phyloP scores from a whole-genome alignment of 2,113 vertebrate species.

The Anguilla japonica region DNA sequence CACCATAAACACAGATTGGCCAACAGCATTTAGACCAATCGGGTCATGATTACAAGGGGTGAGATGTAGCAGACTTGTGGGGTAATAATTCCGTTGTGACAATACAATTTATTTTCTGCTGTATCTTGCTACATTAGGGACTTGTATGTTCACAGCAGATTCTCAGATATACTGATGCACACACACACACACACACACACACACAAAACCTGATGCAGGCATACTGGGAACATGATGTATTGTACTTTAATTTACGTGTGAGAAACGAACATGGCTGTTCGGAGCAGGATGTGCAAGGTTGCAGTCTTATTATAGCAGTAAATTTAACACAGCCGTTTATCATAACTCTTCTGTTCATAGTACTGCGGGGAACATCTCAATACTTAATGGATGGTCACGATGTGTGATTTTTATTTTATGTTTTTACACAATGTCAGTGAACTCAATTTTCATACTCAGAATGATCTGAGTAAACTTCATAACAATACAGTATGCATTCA shows the following conservation, averaged over 20 bases:
- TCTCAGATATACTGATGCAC: neutral
- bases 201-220: neutral
- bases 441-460: neutral
- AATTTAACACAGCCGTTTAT: neutral
- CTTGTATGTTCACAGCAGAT: too few relatives aligned
- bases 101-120: too few relatives aligned
- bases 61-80: too few relatives aligned
- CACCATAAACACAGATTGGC: neutral
- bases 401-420: neutral
- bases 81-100: too few relatives aligned
- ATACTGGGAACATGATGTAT: constrained; percentile 1
- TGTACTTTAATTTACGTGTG: neutral
- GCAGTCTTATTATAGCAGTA: constrained; percentile 9
- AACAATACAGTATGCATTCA: neutral
- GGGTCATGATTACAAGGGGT: too few relatives aligned
- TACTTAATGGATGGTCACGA: neutral
- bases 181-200: neutral
- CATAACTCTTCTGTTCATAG: neutral
- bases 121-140: too few relatives aligned
- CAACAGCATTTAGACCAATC: neutral
- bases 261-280: neutral
- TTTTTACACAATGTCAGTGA: neutral
- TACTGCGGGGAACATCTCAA: neutral
- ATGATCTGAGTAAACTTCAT: neutral
- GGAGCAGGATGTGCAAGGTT: neutral